Conservation (phyloP, 2,113 vertebrate genomes). For the Pandion haliaetus region DNA sequence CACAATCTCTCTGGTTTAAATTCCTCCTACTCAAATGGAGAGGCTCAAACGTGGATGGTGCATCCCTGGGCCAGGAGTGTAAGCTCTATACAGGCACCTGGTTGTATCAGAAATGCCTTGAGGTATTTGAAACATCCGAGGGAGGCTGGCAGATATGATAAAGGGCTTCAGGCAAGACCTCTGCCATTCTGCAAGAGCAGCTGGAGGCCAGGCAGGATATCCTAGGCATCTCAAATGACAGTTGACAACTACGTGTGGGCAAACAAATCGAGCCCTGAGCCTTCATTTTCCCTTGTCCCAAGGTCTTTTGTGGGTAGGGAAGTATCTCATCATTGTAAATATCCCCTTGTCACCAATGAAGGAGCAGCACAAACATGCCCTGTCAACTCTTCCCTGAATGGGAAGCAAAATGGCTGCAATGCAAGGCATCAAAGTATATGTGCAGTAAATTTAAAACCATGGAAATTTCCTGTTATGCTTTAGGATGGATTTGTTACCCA, state of each 20-base stretch:
- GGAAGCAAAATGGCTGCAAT: neutral
- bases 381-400: neutral
- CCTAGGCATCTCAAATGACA: slow-evolving; percentile 24
- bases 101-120: neutral
- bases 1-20: neutral
- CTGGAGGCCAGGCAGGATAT: slow-evolving; percentile 51
- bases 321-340: neutral
- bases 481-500: neutral
- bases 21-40: neutral
- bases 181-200: slow-evolving; percentile 34
- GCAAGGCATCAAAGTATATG: neutral
- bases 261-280: neutral
- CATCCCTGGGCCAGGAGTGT: neutral
- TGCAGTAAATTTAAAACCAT: neutral
- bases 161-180: slow-evolving; percentile 24
- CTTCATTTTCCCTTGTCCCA: neutral
- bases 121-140: neutral
- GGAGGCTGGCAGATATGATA: slow-evolving; percentile 8
- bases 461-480: neutral
- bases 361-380: neutral
- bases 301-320: neutral
- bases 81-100: neutral
- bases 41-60: neutral
- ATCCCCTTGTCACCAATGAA: neutral
- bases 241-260: neutral